Evolutionary conservation across 2,113 vertebrate genomes (phyloP).

Genomic region (Parus major): DNA sequence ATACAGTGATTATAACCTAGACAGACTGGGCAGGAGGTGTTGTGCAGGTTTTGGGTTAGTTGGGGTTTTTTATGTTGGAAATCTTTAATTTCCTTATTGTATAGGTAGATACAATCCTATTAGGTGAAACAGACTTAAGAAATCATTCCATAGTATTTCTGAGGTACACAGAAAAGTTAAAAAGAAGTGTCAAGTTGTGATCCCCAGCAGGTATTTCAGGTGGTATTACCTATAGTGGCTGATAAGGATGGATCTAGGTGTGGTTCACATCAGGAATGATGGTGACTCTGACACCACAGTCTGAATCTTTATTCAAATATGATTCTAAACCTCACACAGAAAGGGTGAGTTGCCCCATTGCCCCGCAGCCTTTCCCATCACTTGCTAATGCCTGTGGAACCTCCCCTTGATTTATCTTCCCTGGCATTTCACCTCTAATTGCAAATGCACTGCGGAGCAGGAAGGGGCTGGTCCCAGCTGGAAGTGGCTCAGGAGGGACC

Average conservation of each 20-base stretch:
- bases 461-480: background rate
- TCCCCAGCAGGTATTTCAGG: background rate
- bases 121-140: background rate
- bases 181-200: background rate
- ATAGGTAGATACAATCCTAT: background rate
- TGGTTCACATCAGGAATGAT: background rate
- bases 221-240: no score
- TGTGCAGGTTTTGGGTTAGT: background rate
- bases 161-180: background rate
- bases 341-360: background rate
- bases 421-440: background rate
- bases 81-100: background rate
- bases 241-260: rapidly evolving
- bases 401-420: background rate
- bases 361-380: background rate
- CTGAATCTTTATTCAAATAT: background rate
- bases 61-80: background rate
- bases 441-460: background rate
- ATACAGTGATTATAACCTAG: background rate
- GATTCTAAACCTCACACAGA: background rate
- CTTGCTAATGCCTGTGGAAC: background rate
- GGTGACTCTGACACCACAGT: background rate
- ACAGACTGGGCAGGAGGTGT: background rate
- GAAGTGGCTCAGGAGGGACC: background rate
- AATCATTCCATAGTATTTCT: background rate